Conservation (phyloP, 2,797 vertebrate genomes). For the Sebastes hubbsi region DNA sequence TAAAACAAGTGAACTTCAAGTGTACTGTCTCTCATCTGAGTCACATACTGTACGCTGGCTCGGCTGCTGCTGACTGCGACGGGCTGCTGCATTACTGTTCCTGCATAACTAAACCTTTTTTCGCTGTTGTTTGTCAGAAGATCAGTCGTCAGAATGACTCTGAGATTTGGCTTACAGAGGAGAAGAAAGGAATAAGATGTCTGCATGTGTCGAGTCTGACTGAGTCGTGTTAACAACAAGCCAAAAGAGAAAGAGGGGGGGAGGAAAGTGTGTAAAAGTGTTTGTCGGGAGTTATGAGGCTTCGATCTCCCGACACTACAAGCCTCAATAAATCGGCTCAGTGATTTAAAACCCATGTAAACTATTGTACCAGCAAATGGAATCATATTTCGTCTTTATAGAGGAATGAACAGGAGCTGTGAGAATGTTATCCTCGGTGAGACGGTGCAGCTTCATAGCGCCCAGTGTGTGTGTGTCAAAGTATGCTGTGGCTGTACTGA, state of each 20-base stretch:
- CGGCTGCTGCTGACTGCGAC: slow-evolving; percentile 8
- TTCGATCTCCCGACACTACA: slow-evolving; percentile 59
- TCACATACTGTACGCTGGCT: background rate
- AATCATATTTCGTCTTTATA: slow-evolving; percentile 70
- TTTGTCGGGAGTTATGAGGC: slow-evolving; percentile 68
- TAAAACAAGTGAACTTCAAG: slow-evolving; percentile 11
- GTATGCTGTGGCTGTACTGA: background rate
- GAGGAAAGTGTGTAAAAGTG: slow-evolving; percentile 25
- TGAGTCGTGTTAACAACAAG: slow-evolving; percentile 51
- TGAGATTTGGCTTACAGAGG: slow-evolving; percentile 29
- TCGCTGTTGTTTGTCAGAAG: slow-evolving; percentile 31
- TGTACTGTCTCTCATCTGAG: slow-evolving; percentile 13
- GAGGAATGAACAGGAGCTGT: slow-evolving; percentile 53
- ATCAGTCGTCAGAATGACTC: slow-evolving; percentile 43
- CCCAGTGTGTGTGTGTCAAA: background rate
- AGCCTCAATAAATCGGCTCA: slow-evolving; percentile 63
- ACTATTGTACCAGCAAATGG: slow-evolving; percentile 68
- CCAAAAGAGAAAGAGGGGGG: background rate
- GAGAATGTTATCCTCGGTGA: slow-evolving; percentile 44
- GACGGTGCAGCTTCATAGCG: slow-evolving; percentile 14
- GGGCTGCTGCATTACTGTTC: slow-evolving; percentile 46
- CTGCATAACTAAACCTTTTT: slow-evolving; percentile 32
- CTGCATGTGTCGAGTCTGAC: slow-evolving; percentile 45
- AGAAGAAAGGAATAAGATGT: slow-evolving; percentile 44
- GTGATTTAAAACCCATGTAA: slow-evolving; percentile 72